Conservation (phyloP, 35 echinoderm and acorn worm species). For the Lytechinus pictus region DNA sequence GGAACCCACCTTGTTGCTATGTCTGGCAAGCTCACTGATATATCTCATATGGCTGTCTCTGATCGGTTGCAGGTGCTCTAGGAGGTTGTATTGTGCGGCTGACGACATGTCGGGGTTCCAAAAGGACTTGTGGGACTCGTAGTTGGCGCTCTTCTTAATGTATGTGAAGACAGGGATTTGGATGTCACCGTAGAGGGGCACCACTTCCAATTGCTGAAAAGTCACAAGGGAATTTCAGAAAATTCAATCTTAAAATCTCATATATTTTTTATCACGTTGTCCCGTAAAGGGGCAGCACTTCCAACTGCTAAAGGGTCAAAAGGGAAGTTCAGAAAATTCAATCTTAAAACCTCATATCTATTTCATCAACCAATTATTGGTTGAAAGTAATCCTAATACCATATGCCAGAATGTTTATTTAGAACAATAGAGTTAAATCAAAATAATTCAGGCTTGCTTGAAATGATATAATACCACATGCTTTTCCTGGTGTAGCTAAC, state of each 20-base stretch:
- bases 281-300: conserved; percentile 95
- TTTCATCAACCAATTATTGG: too few relatives aligned
- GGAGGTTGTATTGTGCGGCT: conserved; percentile 84
- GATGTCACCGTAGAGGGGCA: conserved; percentile 96
- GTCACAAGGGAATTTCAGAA: background rate
- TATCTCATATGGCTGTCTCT: conserved; percentile 92
- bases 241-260: background rate
- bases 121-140: conserved; percentile 72
- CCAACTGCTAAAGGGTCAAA: conserved; percentile 80
- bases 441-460: too few relatives aligned
- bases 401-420: too few relatives aligned
- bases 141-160: conserved; percentile 97
- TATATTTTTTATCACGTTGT: too few relatives aligned
- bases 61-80: conserved; percentile 76
- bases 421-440: too few relatives aligned
- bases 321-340: background rate
- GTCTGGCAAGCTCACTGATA: conserved; percentile 94
- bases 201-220: conserved; percentile 91
- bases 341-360: too few relatives aligned
- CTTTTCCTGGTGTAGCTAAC: too few relatives aligned
- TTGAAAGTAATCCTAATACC: too few relatives aligned
- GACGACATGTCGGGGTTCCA: conserved; percentile 74
- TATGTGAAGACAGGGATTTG: conserved; percentile 97
- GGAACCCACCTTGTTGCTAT: conserved; percentile 91
- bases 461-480: too few relatives aligned